phyloP scores from a whole-genome alignment of 2,113 vertebrate species.

The Strix aluco region DNA sequence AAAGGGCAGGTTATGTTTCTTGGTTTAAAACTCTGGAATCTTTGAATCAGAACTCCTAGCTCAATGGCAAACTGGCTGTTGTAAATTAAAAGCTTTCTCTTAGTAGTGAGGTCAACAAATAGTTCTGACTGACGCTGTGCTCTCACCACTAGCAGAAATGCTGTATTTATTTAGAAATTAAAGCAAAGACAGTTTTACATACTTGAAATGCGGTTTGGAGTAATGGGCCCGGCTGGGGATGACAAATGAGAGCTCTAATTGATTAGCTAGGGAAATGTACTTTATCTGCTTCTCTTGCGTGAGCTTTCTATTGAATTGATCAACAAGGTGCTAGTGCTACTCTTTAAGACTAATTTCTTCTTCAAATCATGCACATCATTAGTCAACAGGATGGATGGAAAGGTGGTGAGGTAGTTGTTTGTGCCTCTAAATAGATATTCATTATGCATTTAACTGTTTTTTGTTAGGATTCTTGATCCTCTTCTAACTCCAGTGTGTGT shows the following conservation, averaged over 20 bases:
- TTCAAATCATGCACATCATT: neutral
- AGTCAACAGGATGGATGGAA: constrained; percentile 37
- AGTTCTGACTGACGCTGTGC: neutral
- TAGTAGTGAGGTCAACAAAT: neutral
- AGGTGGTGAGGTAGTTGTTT: constrained; percentile 38
- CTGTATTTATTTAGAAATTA: neutral
- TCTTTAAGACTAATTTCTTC: constrained; percentile 35
- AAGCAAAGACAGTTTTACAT: neutral
- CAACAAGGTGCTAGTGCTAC: constrained; percentile 9
- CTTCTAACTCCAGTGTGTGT: neutral
- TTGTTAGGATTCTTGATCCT: neutral
- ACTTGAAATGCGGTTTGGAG: neutral
- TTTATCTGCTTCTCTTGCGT: neutral
- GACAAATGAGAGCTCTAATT: constrained; percentile 9
- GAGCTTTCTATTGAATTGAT: constrained; percentile 18
- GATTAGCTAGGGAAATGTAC: neutral
- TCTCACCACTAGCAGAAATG: neutral
- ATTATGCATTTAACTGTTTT: neutral
- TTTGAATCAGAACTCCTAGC: neutral
- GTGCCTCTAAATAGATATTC: constrained; percentile 14
- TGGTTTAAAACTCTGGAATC: neutral
- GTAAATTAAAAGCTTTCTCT: neutral
- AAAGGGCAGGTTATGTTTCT: neutral
- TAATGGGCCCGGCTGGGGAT: neutral
- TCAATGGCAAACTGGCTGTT: neutral